These are phyloP conservation scores for Enteromius mattozi DNA, from an alignment of 2,797 vertebrate species.

Conservation along the genomic window DNA sequence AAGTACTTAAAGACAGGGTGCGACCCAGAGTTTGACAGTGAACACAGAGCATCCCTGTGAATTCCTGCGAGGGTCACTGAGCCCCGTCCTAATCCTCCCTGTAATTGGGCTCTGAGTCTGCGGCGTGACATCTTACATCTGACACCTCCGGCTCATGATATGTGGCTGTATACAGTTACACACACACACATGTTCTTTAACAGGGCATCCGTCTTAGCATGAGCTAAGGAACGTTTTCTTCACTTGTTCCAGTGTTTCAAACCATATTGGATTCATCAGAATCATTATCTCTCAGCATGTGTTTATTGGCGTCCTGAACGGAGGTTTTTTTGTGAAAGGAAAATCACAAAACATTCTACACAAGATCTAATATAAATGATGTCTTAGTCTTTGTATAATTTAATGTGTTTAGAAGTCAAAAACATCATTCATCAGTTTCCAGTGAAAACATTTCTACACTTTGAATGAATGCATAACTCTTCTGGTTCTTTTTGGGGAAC, in stretches of 20 bases:
- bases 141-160: constrained; percentile 55
- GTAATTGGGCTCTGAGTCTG: constrained; percentile 83
- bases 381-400: constrained; percentile 58
- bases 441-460: constrained; percentile 42
- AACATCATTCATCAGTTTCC: constrained; percentile 53
- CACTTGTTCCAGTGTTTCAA: constrained; percentile 52
- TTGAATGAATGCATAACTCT: constrained; percentile 39
- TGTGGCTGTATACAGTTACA: constrained; percentile 62
- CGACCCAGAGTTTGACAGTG: constrained; percentile 75
- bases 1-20: constrained; percentile 80
- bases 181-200: constrained; percentile 36
- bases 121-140: constrained; percentile 80
- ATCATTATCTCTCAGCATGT: constrained; percentile 55
- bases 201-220: constrained; percentile 49
- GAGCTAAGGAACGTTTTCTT: constrained; percentile 17
- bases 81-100: constrained; percentile 83
- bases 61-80: constrained; percentile 84
- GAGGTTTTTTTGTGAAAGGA: constrained; percentile 67
- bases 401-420: constrained; percentile 43
- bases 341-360: constrained; percentile 68
- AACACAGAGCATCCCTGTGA: constrained; percentile 77
- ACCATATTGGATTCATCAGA: constrained; percentile 58
- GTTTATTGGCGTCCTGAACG: constrained; percentile 75
- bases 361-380: constrained; percentile 70
- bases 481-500: constrained; percentile 8